A percentile compares a stretch with the other conserved stretches of the same genome.
phyloP scores from a whole-genome alignment of 2,113 vertebrate genomes.

The Panthera tigris region DNA sequence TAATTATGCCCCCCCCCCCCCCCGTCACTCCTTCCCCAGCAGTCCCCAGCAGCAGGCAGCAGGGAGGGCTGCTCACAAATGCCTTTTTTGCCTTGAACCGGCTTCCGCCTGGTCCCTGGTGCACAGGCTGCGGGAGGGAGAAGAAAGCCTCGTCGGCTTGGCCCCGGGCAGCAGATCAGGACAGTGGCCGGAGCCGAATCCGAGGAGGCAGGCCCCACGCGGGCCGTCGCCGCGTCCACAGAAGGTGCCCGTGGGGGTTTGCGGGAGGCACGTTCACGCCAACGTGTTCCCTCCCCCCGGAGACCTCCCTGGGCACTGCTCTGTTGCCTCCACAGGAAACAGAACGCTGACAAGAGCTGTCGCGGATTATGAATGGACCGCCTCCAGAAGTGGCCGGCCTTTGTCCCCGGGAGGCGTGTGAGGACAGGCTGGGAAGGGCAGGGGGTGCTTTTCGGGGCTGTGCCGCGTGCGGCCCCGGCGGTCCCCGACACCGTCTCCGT shows the following conservation, averaged over 20 bases:
- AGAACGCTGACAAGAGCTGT: neutral
- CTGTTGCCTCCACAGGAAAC: neutral
- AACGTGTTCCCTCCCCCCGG: accelerated
- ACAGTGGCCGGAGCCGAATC: neutral
- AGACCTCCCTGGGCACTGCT: neutral
- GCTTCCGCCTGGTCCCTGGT: neutral
- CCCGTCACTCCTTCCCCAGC: neutral
- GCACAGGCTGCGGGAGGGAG: neutral
- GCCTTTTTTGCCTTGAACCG: neutral
- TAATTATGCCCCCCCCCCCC: neutral
- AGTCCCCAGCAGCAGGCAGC: neutral
- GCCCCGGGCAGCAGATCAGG: neutral
- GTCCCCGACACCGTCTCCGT: neutral
- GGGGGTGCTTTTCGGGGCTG: neutral
- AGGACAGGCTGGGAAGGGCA: neutral
- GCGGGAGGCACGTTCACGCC: accelerated
- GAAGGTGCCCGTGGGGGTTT: too few species aligned
- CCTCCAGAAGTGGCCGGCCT: neutral
- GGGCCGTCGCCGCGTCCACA: neutral
- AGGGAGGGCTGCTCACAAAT: neutral
- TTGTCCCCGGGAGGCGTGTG: accelerated
- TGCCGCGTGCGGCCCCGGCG: neutral
- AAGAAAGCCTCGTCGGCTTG: neutral
- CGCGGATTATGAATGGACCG: neutral
- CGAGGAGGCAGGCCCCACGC: neutral